These are phyloP conservation scores for Onthophagus taurus DNA, from an alignment of 1,140 invertebrate species.

Conservation along the genomic window DNA sequence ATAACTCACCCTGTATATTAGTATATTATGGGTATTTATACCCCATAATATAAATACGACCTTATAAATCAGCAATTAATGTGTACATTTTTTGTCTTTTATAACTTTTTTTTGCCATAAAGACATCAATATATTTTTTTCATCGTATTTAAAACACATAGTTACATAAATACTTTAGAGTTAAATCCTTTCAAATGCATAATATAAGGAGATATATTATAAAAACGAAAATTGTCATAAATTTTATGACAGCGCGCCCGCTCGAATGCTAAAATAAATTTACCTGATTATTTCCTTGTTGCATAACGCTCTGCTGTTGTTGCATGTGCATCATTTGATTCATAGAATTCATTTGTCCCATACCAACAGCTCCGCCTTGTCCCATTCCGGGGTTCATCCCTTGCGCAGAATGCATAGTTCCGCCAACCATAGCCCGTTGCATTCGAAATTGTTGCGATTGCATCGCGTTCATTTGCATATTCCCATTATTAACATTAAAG, in stretches of 20 bases:
- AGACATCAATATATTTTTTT: no score
- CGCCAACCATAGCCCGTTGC: slow-evolving; percentile 29
- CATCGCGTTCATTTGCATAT: slow-evolving; percentile 32
- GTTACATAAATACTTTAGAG: no score
- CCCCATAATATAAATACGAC: no score
- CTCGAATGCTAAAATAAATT: slow-evolving; percentile 3
- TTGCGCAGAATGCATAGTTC: slow-evolving; percentile 24
- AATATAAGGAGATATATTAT: no score
- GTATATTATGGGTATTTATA: no score
- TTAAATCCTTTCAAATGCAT: no score
- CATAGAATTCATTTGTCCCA: slow-evolving; percentile 40
- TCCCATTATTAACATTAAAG: slow-evolving; percentile 32
- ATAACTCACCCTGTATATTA: no score
- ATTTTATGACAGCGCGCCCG: neutral
- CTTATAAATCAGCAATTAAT: no score
- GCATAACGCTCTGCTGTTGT: slow-evolving; percentile 49
- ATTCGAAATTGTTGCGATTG: slow-evolving; percentile 35
- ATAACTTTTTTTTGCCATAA: no score
- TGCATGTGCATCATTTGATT: slow-evolving; percentile 41
- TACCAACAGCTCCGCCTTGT: slow-evolving; percentile 24
- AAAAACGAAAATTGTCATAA: no score
- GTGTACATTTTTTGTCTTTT: no score
- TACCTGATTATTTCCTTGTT: slow-evolving; percentile 33
- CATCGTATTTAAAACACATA: no score
- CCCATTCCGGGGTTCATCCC: slow-evolving; percentile 23